Percentiles rank a stretch among this genome's conserved stretches.
phyloP scores from a whole-genome alignment of 2,888 invertebrate genomes.

The Nebria salina region DNA sequence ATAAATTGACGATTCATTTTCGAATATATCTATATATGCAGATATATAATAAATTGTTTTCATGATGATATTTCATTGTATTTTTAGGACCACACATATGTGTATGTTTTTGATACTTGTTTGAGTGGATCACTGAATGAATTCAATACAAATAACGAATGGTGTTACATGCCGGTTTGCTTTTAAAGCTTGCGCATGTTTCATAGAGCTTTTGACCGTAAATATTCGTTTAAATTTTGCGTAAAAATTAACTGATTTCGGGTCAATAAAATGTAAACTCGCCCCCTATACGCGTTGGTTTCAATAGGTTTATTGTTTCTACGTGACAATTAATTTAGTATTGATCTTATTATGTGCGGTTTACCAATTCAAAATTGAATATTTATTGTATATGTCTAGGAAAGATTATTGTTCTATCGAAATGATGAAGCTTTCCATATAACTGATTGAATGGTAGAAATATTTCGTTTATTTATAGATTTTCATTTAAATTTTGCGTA shows the following conservation, averaged over 20 bases:
- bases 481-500: not conserved
- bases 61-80: not conserved
- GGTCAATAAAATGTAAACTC: not conserved
- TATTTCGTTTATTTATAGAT: not conserved
- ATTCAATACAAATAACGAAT: no score
- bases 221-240: not conserved
- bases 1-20: not conserved
- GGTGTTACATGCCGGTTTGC: no score
- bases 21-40: not conserved
- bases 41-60: not conserved
- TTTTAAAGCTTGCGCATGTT: not conserved
- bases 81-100: not conserved
- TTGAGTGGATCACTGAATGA: no score
- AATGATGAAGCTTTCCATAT: no score
- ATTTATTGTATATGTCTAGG: not conserved
- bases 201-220: not conserved
- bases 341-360: constrained; percentile 7
- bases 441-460: no score
- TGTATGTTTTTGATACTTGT: not conserved
- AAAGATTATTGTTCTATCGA: no score
- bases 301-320: not conserved
- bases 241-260: not conserved
- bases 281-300: not conserved
- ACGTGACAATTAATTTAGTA: not conserved
- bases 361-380: not conserved